Conservation (phyloP, 2,797 vertebrate species). For the Hemibagrus guttatus region DNA sequence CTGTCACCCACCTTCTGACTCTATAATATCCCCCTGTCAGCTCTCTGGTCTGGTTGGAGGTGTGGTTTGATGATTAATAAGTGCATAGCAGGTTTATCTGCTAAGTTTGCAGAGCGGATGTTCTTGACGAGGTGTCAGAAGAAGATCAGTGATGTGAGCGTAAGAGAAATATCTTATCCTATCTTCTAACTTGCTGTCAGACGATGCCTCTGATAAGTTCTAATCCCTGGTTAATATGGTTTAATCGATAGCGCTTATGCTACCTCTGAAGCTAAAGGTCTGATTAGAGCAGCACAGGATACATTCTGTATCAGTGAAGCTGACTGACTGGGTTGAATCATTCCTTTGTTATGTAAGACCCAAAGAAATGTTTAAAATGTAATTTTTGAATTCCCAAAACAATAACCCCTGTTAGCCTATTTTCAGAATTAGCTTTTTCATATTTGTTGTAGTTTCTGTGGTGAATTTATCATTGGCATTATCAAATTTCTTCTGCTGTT, state of each 20-base stretch:
- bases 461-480: background rate
- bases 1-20: background rate
- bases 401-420: too few relatives aligned
- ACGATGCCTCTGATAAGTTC: background rate
- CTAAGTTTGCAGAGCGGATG: background rate
- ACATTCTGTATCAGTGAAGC: background rate
- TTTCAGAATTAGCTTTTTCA: too few relatives aligned
- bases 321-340: background rate
- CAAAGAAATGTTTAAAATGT: background rate
- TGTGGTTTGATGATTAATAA: constrained; percentile 32
- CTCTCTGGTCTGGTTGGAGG: constrained; percentile 15
- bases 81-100: background rate
- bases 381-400: background rate
- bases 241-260: background rate
- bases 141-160: background rate
- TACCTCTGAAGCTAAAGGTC: background rate
- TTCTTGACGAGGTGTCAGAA: background rate
- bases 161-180: too few relatives aligned
- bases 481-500: background rate
- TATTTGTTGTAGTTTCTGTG: too few relatives aligned
- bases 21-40: constrained; percentile 1
- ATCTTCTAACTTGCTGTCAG: constrained; percentile 5
- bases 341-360: background rate
- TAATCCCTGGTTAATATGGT: background rate
- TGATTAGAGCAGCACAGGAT: background rate